Conservation (phyloP, 1,140 invertebrate genomes). For the Aphis gossypii region DNA sequence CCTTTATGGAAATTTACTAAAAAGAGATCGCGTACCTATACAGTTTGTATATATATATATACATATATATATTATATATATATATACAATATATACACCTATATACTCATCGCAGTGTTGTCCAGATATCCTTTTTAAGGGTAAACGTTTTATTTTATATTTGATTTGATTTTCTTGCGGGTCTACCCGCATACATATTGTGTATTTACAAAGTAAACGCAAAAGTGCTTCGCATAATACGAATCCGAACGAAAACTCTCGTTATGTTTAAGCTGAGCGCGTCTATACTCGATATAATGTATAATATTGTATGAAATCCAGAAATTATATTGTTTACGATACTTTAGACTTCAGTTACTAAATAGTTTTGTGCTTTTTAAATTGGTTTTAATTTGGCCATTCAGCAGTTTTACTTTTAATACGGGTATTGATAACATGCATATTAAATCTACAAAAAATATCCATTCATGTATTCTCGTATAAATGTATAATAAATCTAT, state of each 20-base stretch:
- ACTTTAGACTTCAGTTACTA: not conserved
- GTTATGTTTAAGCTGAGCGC: not conserved
- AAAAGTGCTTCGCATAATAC: not conserved
- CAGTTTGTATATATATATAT: not conserved
- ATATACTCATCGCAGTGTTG: not conserved
- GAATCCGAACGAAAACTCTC: not conserved
- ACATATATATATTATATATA: not conserved
- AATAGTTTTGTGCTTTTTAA: not conserved
- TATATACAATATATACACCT: too few species aligned
- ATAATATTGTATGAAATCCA: not conserved
- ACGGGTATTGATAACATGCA: too few species aligned
- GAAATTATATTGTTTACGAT: not conserved
- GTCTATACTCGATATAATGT: not conserved
- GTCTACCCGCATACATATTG: conserved; percentile 29
- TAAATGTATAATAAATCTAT: not conserved
- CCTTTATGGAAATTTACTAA: conserved; percentile 6
- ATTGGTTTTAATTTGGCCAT: not conserved
- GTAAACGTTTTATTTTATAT: conserved; percentile 9
- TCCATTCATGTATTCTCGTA: not conserved
- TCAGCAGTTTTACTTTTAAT: too few species aligned
- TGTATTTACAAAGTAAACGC: not conserved
- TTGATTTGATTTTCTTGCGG: conserved; percentile 37
- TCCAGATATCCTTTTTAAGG: conserved; percentile 32
- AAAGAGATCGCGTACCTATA: not conserved
- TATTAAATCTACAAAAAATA: not conserved